Evolutionary conservation across 2,797 vertebrate genomes (phyloP).

Genomic region (Gastrophryne carolinensis): DNA sequence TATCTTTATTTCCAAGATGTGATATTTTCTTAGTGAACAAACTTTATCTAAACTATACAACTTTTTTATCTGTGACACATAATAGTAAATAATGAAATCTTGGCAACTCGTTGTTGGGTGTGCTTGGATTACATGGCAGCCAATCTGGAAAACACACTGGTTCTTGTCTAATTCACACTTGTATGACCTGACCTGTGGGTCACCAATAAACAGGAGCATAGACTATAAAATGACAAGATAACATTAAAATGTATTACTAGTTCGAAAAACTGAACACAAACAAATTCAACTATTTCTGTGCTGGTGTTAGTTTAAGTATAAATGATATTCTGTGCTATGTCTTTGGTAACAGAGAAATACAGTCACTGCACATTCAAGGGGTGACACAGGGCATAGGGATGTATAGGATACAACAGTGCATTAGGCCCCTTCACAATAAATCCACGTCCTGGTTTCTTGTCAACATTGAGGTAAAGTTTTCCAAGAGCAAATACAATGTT

Average conservation of each 20-base stretch:
- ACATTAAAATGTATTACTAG: conserved; percentile 11
- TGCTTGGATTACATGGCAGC: conserved; percentile 28
- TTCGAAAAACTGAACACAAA: not conserved
- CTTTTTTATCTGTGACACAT: conserved; percentile 34
- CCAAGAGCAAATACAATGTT: no score
- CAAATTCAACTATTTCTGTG: not conserved
- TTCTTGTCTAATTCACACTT: conserved; percentile 23
- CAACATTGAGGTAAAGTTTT: no score
- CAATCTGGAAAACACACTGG: conserved; percentile 25
- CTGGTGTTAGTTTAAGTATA: no score
- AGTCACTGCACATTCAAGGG: no score
- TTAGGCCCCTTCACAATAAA: no score
- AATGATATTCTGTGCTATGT: no score
- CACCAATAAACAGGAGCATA: conserved; percentile 15
- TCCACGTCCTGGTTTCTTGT: no score
- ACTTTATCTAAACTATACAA: conserved; percentile 25
- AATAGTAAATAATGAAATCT: conserved; percentile 36
- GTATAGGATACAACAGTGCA: no score
- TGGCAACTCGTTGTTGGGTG: conserved; percentile 20
- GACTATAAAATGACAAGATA: not conserved
- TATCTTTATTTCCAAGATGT: conserved; percentile 23
- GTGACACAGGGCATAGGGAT: no score
- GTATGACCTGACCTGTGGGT: conserved; percentile 30
- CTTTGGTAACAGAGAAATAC: no score
- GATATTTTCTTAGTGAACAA: conserved; percentile 11